Evolutionary conservation across 2,888 invertebrate species (phyloP).

Genomic region (Saturnia pavonia): DNA sequence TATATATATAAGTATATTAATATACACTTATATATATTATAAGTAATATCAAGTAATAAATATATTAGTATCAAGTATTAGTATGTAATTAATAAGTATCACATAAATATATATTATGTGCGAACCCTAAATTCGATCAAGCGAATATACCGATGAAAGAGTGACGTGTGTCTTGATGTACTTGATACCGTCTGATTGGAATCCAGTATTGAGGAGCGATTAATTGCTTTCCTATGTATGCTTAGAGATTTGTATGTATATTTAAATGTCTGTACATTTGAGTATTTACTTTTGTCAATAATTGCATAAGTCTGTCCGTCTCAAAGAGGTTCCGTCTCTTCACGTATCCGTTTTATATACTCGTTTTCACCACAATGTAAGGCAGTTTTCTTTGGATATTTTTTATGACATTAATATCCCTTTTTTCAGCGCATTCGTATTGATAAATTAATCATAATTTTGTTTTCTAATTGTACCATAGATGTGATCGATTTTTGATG

Average conservation of each 20-base stretch:
- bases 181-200: constrained; percentile 29
- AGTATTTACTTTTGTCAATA: neutral
- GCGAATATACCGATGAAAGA: constrained; percentile 31
- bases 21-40: no score
- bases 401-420: no score
- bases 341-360: neutral
- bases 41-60: no score
- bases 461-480: no score
- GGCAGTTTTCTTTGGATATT: neutral
- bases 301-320: neutral
- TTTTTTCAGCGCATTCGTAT: no score
- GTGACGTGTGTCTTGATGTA: constrained; percentile 22
- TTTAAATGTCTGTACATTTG: neutral
- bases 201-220: constrained; percentile 30
- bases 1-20: no score
- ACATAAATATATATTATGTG: neutral
- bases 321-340: neutral
- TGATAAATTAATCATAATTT: no score
- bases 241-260: constrained; percentile 10
- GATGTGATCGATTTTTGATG: no score
- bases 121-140: constrained; percentile 22
- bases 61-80: no score
- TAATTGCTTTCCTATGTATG: constrained; percentile 22
- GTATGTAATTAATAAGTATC: no score
- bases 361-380: neutral